Base-by-base conservation (phyloP, 2,113 vertebrate species). In the Turnix velox region DNA sequence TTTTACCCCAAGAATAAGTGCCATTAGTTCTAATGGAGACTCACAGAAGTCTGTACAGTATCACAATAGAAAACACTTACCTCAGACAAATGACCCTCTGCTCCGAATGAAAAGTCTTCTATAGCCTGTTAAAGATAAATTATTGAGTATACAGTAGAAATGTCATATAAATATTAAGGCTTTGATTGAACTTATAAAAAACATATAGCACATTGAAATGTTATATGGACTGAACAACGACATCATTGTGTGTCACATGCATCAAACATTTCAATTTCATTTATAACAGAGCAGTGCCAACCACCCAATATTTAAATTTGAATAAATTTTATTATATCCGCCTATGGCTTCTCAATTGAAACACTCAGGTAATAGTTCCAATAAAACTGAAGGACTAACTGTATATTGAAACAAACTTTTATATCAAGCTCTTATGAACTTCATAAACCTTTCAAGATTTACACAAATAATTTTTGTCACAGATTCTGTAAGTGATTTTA, bases 21-120 rank as follows among this genome's bases (percentile, higher is more conserved):
- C 48, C 39, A 80, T 71, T 91, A 82, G 33, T 66, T 92, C 35
- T 78, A 95, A 96, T 62, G 68, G 76, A 90, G 63, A 94, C 54
- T 51, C 68, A 90, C 43, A 58, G 84, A 92, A 81, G 61, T 54
- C 80, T 71, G 51, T 63, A 76, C 55, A 83, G 15, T 85, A 90
- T 66, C 52, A 91, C 24, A 42, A 61, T 85, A 91, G 88, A 79
- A 95, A 96, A 80, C 91, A 88, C 90, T 95, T 88, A 94, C 90
- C 92, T 97, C 90, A 76, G 87, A 94, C 48, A 95, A 93, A 94
- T 46, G 51, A 73, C 72, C 73, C 37, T 92, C 93, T 54, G 49
- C 54, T 65, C 87, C 86, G 92, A 92, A 92, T 66, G 92, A 90
- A 92, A 42, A 35, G 51, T 54, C 91, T 84, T 91, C 84, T n/a